A percentile compares a stretch with the other conserved stretches of the same genome.
Evolutionary conservation across 2,888 invertebrate species (phyloP).

Genomic region (Neoascia interrupta): DNA sequence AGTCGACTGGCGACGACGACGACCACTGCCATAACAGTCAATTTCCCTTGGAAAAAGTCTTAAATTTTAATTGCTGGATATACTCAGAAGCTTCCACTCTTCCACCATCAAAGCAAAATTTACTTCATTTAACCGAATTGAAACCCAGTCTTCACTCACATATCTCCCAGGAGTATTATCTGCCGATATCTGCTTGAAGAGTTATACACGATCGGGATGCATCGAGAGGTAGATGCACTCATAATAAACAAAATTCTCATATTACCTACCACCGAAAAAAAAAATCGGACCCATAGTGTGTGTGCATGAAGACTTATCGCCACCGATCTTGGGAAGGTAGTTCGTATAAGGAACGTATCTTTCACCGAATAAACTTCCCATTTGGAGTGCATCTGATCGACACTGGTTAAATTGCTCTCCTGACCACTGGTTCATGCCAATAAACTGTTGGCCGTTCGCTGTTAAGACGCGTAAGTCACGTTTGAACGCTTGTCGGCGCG

Average conservation of each 20-base stretch:
- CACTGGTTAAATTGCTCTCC: conserved; percentile 16
- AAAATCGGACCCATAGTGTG: conserved; percentile 11
- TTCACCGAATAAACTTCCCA: conserved; percentile 41
- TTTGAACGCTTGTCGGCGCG: conserved; percentile 11
- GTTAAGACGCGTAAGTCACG: conserved; percentile 26
- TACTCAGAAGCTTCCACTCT: conserved; percentile 59
- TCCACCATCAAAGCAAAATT: conserved; percentile 18
- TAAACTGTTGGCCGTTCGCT: conserved; percentile 23
- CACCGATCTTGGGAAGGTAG: conserved; percentile 51
- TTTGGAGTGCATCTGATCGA: conserved; percentile 49
- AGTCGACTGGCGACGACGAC: neutral
- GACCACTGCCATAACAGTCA: conserved; percentile 36
- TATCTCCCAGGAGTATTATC: conserved; percentile 66
- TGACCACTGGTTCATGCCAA: conserved; percentile 20
- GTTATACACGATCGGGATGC: neutral
- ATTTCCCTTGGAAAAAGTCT: conserved; percentile 61
- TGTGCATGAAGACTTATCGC: conserved; percentile 42
- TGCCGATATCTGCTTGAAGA: conserved; percentile 49
- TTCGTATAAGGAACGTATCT: conserved; percentile 28
- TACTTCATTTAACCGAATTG: conserved; percentile 54
- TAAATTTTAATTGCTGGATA: conserved; percentile 61
- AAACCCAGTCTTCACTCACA: conserved; percentile 19
- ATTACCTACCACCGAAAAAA: conserved; percentile 32
- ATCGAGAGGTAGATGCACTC: conserved; percentile 19
- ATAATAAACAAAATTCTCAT: conserved; percentile 60